phyloP scores from a whole-genome alignment of 1,140 invertebrate species.

The Papilio aristodemus region DNA sequence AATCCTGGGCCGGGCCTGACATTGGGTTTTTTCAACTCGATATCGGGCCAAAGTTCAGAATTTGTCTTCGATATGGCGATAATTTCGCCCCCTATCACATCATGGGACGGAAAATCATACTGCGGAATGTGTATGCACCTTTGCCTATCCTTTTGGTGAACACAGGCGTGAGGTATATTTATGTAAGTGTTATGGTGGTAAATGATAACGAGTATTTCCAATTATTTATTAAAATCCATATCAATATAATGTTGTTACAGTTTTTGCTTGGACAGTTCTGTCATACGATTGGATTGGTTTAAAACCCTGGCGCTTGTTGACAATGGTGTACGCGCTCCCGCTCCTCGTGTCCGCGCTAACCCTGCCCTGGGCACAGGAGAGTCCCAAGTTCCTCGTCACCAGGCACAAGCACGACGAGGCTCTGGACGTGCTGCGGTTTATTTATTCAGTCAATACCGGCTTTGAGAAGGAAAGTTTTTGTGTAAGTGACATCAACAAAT shows the following conservation, averaged over 20 bases:
- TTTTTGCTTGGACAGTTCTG: conserved; percentile 61
- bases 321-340: conserved; percentile 82
- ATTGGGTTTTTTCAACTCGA: too few species aligned
- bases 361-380: conserved; percentile 80
- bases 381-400: conserved; percentile 86
- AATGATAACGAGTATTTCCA: too few species aligned
- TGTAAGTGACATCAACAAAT: conserved; percentile 80
- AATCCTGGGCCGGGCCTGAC: too few species aligned
- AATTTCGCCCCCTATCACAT: too few species aligned
- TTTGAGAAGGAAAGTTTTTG: conserved; percentile 82
- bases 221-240: too few species aligned
- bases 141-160: too few species aligned
- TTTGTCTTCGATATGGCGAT: too few species aligned
- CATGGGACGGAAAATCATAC: too few species aligned
- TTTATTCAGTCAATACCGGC: conserved; percentile 83
- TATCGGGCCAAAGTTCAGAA: too few species aligned
- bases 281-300: conserved; percentile 62
- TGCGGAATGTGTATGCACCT: too few species aligned
- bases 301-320: conserved; percentile 85
- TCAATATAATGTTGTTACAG: conserved; percentile 43
- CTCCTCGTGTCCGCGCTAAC: conserved; percentile 79
- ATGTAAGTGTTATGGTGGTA: too few species aligned
- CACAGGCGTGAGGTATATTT: too few species aligned
- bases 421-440: conserved; percentile 79
- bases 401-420: conserved; percentile 82